phyloP scores from a whole-genome alignment of 2,113 vertebrate species.

The Seriola quinqueradiata region DNA sequence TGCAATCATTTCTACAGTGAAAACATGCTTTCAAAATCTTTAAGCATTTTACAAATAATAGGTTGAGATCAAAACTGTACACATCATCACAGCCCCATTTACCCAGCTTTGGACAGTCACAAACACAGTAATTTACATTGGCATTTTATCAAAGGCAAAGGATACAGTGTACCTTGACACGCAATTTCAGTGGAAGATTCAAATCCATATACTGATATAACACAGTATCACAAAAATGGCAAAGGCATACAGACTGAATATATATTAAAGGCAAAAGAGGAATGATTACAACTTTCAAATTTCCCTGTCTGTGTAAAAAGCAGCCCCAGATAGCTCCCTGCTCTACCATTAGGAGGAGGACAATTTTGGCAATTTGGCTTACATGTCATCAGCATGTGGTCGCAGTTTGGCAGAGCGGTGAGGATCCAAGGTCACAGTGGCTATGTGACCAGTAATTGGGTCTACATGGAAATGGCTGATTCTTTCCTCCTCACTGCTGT shows the following conservation, averaged over 20 bases:
- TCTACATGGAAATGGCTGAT: conserved; percentile 62
- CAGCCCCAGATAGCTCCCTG: conserved; percentile 31
- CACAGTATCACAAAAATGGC: conserved; percentile 54
- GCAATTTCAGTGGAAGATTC: conserved; percentile 43
- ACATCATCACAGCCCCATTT: conserved; percentile 25
- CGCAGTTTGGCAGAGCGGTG: conserved; percentile 60
- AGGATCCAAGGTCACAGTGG: conserved; percentile 76
- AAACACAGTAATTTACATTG: conserved; percentile 25
- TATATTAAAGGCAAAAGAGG: conserved; percentile 50
- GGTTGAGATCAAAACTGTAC: conserved; percentile 43
- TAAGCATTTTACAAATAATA: conserved; percentile 25
- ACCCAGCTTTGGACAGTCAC: conserved; percentile 3
- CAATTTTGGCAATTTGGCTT: conserved; percentile 33
- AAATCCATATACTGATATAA: conserved; percentile 58
- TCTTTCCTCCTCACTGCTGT: conserved; percentile 70
- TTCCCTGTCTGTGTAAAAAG: conserved; percentile 57
- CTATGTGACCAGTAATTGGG: conserved; percentile 76
- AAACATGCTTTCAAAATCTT: conserved; percentile 29
- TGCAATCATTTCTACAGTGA: conserved; percentile 21
- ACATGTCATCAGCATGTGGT: conserved; percentile 85
- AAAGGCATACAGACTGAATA: conserved; percentile 36
- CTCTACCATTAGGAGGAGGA: conserved; percentile 13
- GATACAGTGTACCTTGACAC: conserved; percentile 9
- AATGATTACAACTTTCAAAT: conserved; percentile 44
- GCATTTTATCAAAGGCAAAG: conserved; percentile 36